Conservation (phyloP, 2,888 invertebrate species). For the Torymus texanus region DNA sequence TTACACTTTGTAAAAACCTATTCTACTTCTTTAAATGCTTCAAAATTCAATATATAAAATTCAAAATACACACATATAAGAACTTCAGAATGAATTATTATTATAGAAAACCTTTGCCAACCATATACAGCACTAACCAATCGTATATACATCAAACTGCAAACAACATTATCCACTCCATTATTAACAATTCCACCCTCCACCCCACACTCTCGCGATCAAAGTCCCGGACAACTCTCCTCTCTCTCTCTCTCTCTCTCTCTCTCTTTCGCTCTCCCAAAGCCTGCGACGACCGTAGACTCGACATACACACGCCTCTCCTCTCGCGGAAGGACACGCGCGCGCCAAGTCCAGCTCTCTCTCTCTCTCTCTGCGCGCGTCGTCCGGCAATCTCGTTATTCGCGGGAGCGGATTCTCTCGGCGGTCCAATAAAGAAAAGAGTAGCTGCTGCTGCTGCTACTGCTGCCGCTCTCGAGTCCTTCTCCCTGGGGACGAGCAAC, state of each 20-base stretch:
- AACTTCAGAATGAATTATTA: too few relatives aligned
- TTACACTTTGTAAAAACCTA: too few relatives aligned
- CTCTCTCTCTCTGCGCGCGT: neutral
- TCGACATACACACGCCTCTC: too few relatives aligned
- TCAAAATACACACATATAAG: too few relatives aligned
- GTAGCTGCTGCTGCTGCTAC: constrained; percentile 61
- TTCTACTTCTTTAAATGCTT: too few relatives aligned
- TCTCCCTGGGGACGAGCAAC: constrained; percentile 66
- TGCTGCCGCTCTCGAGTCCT: constrained; percentile 69
- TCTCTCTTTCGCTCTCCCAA: neutral
- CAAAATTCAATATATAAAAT: too few relatives aligned
- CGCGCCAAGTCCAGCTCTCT: neutral
- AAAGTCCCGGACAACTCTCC: too few relatives aligned
- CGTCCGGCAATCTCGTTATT: constrained; percentile 62
- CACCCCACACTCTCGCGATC: too few relatives aligned
- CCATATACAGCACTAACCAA: too few relatives aligned
- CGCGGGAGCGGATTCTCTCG: constrained; percentile 63
- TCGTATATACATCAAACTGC: too few relatives aligned
- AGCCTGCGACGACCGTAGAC: too few relatives aligned
- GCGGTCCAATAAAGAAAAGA: constrained; percentile 73
- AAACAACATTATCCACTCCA: constrained; percentile 21
- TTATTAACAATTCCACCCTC: constrained; percentile 40
- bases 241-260: constrained; percentile 2
- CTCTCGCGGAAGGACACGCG: neutral
- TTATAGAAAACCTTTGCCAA: too few relatives aligned